These are phyloP conservation scores for Neoscelio sp. DNA, from an alignment of 2,888 invertebrate species.

Conservation along the genomic window DNA sequence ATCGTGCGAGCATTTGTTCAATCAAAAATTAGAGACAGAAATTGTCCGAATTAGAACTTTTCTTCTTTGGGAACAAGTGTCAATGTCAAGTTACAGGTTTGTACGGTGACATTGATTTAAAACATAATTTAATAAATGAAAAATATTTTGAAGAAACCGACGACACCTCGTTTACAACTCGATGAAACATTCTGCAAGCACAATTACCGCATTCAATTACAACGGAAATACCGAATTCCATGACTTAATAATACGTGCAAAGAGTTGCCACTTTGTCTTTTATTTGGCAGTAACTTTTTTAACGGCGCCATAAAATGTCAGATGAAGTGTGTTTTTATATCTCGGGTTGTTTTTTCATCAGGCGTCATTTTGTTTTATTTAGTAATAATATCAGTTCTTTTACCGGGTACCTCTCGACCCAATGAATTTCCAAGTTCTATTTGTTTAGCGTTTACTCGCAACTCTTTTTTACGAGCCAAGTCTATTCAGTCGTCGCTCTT, in stretches of 20 bases:
- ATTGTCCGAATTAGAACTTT: no score
- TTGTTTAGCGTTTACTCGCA: constrained; percentile 58
- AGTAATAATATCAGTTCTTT: constrained; percentile 36
- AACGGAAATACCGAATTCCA: constrained; percentile 2
- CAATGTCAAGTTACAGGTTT: no score
- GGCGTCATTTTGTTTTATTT: constrained; percentile 50
- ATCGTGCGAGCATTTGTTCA: no score
- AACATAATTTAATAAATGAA: no score
- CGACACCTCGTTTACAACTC: not conserved
- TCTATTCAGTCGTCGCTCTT: constrained; percentile 34
- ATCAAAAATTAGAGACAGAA: no score
- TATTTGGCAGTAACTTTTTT: constrained; percentile 51
- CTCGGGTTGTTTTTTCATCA: constrained; percentile 32
- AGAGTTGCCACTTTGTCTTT: constrained; percentile 54
- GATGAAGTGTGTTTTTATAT: constrained; percentile 52
- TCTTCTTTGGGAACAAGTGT: no score
- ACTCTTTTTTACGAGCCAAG: constrained; percentile 52
- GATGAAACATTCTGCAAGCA: no score
- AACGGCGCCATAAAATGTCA: constrained; percentile 50
- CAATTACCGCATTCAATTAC: constrained; percentile 28
- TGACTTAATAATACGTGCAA: constrained; percentile 22
- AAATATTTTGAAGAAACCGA: no score
- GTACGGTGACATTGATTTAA: no score
- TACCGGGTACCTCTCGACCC: constrained; percentile 6
- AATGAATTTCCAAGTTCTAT: constrained; percentile 52